These are phyloP conservation scores for Pogonomyrmex barbatus DNA, from an alignment of 1,140 invertebrate genomes.

Conservation along the genomic window DNA sequence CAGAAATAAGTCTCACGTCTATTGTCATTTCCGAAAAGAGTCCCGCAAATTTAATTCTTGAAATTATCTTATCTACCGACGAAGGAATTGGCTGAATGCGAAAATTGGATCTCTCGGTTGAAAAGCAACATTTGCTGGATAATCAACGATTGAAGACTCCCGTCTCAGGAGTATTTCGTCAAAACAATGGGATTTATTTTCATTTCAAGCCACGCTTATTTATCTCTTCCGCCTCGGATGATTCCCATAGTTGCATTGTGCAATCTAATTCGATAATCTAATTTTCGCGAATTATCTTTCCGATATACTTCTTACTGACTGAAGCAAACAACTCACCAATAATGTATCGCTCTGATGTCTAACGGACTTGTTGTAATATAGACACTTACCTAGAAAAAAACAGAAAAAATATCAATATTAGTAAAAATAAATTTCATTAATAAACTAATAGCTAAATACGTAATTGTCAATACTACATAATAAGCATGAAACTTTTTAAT, in stretches of 20 bases:
- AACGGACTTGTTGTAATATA: not conserved
- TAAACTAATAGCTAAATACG: not conserved
- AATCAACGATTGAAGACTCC: conserved; percentile 34
- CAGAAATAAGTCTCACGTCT: conserved; percentile 36
- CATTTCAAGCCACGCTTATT: conserved; percentile 25
- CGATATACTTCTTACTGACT: not conserved
- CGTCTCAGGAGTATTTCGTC: conserved; percentile 12
- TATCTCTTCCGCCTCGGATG: not conserved
- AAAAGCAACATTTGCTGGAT: conserved; percentile 39
- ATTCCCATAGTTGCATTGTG: not conserved
- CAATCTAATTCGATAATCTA: not conserved
- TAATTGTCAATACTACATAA: not conserved
- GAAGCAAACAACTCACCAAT: conserved; percentile 8
- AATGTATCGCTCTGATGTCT: not conserved
- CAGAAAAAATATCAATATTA: conserved; percentile 7
- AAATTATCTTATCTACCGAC: conserved; percentile 23
- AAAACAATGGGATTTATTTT: conserved; percentile 32
- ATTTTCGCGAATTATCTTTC: conserved; percentile 3
- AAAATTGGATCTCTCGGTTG: conserved; percentile 46
- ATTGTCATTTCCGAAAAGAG: conserved; percentile 20
- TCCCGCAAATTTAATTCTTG: conserved; percentile 44
- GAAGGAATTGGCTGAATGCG: conserved; percentile 27
- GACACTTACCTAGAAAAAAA: conserved; percentile 40
- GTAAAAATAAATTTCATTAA: not conserved
- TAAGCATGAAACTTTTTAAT: not conserved